Evolutionary conservation across 2,113 vertebrate species (phyloP).

Genomic region (Cottus gobio): DNA sequence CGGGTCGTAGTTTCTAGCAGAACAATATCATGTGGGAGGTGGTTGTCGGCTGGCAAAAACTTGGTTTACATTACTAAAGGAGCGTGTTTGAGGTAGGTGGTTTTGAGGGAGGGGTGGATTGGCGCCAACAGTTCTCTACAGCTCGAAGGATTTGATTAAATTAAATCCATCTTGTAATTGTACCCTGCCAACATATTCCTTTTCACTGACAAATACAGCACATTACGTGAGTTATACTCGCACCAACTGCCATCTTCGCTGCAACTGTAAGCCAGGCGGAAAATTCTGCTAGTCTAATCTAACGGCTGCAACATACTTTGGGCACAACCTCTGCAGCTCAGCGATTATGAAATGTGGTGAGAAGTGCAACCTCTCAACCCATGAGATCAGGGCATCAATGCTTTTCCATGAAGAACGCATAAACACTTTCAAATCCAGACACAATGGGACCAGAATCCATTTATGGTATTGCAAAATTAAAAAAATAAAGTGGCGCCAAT

Average conservation of each 20-base stretch:
- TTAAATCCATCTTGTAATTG: conserved; percentile 6
- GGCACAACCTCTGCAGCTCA: not conserved
- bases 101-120: conserved; percentile 8
- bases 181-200: not conserved
- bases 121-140: not conserved
- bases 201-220: conserved; percentile 2
- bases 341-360: not conserved
- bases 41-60: conserved; percentile 21
- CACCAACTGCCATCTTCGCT: not conserved
- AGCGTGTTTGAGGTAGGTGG: not conserved
- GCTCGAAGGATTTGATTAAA: conserved; percentile 2
- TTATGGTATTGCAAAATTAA: not conserved
- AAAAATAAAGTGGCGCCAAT: not conserved
- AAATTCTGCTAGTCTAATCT: not conserved
- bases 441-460: not conserved
- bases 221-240: not conserved
- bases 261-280: not conserved
- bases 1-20: conserved; percentile 7
- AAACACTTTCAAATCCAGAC: not conserved
- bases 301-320: not conserved
- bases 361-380: conserved; percentile 2
- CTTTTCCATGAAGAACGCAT: not conserved
- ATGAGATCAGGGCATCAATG: not conserved
- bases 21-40: conserved; percentile 19
- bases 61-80: conserved; percentile 13